Conservation (phyloP, 92 coral and sea anemone genomes). For the Plumapathes pennacea region DNA sequence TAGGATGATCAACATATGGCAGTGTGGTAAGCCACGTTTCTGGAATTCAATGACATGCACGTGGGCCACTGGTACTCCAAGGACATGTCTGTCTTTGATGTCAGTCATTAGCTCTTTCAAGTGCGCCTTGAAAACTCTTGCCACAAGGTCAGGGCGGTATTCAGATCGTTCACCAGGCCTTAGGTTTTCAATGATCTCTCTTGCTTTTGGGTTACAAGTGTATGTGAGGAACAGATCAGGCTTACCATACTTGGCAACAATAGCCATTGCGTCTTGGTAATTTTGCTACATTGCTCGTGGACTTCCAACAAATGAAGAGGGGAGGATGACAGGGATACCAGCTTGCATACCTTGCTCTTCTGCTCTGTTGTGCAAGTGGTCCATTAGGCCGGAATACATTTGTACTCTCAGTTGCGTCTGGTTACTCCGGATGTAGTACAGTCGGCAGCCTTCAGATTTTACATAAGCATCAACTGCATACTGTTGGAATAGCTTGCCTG, state of each 20-base stretch:
- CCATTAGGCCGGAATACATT: too few species aligned
- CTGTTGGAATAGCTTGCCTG: too few species aligned
- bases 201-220: constrained; percentile 14
- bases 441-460: too few species aligned
- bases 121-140: background rate
- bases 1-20: background rate
- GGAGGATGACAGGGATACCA: too few species aligned
- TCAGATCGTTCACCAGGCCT: background rate
- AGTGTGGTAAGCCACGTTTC: constrained; percentile 7
- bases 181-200: constrained; percentile 11
- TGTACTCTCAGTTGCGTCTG: too few species aligned
- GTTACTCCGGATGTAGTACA: too few species aligned
- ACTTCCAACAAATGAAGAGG: too few species aligned
- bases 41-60: background rate
- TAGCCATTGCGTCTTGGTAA: constrained; percentile 13
- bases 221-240: constrained; percentile 26
- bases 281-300: constrained; percentile 5
- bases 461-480: too few species aligned
- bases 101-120: background rate
- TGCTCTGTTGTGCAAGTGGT: too few species aligned
- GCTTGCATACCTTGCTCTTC: too few species aligned
- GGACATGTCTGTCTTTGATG: background rate
- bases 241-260: constrained; percentile 22
- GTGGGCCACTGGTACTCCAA: background rate
- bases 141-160: constrained; percentile 5